Percentiles rank a stretch among this genome's conserved stretches.
Evolutionary conservation across 2,797 vertebrate genomes (phyloP).

Genomic region (Spatula versicolor): DNA sequence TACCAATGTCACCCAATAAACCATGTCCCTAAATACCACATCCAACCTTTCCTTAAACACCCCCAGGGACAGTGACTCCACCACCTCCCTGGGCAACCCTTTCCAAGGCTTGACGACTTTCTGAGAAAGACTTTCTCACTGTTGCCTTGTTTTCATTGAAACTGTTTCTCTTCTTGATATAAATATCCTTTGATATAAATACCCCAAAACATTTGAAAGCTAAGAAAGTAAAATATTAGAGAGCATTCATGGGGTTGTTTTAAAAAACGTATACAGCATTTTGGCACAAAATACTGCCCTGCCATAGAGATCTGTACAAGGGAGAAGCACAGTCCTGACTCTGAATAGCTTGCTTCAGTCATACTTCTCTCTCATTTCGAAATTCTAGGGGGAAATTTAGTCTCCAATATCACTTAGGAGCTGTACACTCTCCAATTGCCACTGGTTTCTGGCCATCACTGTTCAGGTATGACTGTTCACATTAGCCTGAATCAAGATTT

Average conservation of each 20-base stretch:
- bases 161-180: neutral
- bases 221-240: neutral
- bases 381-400: neutral
- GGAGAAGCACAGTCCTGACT: neutral
- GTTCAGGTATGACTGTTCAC: neutral
- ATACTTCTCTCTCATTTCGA: neutral
- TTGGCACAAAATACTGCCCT: neutral
- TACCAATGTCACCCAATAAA: no score
- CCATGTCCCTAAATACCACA: no score
- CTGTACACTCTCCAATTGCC: neutral
- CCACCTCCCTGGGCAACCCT: no score
- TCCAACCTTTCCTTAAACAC: no score
- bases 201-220: neutral
- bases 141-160: neutral
- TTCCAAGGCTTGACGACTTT: no score
- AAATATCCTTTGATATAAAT: neutral
- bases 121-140: neutral
- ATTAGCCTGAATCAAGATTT: neutral
- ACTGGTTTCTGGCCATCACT: no score
- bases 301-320: neutral
- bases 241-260: neutral
- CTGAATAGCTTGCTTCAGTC: neutral
- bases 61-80: no score
- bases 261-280: neutral
- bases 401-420: accelerated